phyloP scores from a whole-genome alignment of 2,113 vertebrate genomes.

The Eidolon helvum region DNA sequence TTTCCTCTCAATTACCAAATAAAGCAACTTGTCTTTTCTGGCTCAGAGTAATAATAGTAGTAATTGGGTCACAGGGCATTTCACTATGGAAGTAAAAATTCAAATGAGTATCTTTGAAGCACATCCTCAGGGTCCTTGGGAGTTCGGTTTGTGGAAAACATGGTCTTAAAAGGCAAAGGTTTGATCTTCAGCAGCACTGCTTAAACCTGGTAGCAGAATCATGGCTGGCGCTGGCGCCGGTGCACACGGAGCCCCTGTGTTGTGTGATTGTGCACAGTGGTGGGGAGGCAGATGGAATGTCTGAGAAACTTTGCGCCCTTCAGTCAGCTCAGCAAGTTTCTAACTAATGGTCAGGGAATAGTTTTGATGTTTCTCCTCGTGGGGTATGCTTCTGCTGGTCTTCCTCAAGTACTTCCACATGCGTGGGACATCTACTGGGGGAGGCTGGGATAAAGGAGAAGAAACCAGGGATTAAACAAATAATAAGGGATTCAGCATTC shows the following conservation, averaged over 20 bases:
- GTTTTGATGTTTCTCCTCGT: slow-evolving; percentile 42
- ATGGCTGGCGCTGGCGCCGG: neutral
- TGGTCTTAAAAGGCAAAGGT: slow-evolving; percentile 1
- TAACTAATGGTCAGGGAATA: slow-evolving; percentile 16
- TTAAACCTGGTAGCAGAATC: neutral
- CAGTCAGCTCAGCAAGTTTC: slow-evolving; percentile 59
- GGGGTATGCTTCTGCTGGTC: neutral
- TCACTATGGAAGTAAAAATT: slow-evolving; percentile 56
- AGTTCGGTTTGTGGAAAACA: slow-evolving; percentile 34
- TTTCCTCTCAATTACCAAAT: slow-evolving; percentile 67
- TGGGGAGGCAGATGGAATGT: neutral
- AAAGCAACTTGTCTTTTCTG: slow-evolving; percentile 29
- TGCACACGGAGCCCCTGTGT: neutral
- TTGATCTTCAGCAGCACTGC: neutral
- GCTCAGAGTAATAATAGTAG: slow-evolving; percentile 39
- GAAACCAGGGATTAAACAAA: neutral
- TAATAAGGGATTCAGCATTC: neutral
- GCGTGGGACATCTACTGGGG: slow-evolving; percentile 11
- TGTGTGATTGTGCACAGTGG: neutral
- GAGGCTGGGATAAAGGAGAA: slow-evolving; percentile 11
- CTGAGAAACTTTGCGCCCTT: slow-evolving; percentile 38
- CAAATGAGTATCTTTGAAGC: slow-evolving; percentile 58
- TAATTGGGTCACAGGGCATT: slow-evolving; percentile 66
- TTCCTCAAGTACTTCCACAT: slow-evolving; percentile 8
- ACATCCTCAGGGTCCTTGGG: neutral